These are phyloP conservation scores for Lamellibrachia columna DNA, from an alignment of 2,888 invertebrate species.

Conservation along the genomic window DNA sequence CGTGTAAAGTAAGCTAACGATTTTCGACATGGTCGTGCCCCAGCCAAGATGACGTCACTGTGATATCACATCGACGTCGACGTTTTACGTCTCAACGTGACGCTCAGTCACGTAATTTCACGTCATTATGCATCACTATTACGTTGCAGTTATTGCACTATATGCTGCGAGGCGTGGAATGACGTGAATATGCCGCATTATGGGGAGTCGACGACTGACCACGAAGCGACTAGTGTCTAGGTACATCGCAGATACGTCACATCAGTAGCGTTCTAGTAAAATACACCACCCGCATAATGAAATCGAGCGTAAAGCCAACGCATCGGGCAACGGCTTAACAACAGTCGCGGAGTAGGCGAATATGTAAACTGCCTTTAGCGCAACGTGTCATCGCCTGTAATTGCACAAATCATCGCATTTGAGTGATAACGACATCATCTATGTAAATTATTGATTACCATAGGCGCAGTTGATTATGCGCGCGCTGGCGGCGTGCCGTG, in stretches of 20 bases:
- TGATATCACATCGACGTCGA: no score
- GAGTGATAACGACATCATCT: conserved; percentile 1
- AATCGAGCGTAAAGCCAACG: background rate
- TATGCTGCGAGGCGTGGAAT: no score
- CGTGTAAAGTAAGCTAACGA: background rate
- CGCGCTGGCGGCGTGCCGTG: background rate
- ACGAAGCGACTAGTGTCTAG: no score
- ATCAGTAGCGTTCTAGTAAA: conserved; percentile 16
- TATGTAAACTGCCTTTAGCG: background rate
- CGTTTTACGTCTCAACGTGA: no score
- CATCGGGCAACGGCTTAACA: background rate
- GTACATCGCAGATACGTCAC: background rate
- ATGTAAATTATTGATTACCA: conserved; percentile 12
- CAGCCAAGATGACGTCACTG: no score
- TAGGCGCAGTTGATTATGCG: background rate
- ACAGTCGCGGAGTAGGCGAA: background rate
- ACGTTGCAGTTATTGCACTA: no score
- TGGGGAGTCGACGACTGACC: no score
- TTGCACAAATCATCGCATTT: background rate
- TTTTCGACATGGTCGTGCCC: background rate
- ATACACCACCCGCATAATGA: background rate
- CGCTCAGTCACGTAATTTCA: no score
- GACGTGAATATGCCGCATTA: no score
- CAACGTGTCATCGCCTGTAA: conserved; percentile 5
- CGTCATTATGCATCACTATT: no score